Conservation (phyloP, 2,797 vertebrate species). For the Parauchenoglanis punctatus region DNA sequence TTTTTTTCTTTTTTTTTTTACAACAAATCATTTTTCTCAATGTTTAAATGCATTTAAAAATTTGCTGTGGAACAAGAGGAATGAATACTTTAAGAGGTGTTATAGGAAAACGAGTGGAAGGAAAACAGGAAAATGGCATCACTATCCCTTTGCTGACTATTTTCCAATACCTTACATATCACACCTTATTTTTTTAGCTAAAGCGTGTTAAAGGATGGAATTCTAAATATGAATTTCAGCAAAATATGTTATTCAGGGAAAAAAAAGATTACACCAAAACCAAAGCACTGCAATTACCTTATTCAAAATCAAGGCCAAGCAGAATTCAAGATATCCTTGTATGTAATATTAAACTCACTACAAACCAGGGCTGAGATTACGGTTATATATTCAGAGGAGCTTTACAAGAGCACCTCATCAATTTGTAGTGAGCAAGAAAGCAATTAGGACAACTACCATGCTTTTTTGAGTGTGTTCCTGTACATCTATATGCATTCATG, state of each 20-base stretch:
- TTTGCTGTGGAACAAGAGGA: background rate
- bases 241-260: background rate
- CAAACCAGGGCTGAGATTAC: conserved; percentile 25
- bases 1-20: too few relatives aligned
- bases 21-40: too few relatives aligned
- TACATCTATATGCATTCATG: background rate
- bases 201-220: background rate
- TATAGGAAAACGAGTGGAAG: background rate
- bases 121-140: background rate
- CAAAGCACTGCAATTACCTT: conserved; percentile 5
- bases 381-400: conserved; percentile 29
- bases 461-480: background rate
- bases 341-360: conserved; percentile 28
- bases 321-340: conserved; percentile 6
- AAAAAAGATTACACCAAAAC: background rate
- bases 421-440: conserved; percentile 34
- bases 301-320: conserved; percentile 5
- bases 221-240: background rate
- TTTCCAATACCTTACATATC: background rate
- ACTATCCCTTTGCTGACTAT: background rate
- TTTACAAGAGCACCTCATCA: conserved; percentile 30
- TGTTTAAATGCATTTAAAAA: too few relatives aligned
- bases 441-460: conserved; percentile 9
- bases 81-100: background rate
- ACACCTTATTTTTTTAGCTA: background rate